Conservation (phyloP, 2,888 invertebrate genomes). For the Ariolimax columbianus region DNA sequence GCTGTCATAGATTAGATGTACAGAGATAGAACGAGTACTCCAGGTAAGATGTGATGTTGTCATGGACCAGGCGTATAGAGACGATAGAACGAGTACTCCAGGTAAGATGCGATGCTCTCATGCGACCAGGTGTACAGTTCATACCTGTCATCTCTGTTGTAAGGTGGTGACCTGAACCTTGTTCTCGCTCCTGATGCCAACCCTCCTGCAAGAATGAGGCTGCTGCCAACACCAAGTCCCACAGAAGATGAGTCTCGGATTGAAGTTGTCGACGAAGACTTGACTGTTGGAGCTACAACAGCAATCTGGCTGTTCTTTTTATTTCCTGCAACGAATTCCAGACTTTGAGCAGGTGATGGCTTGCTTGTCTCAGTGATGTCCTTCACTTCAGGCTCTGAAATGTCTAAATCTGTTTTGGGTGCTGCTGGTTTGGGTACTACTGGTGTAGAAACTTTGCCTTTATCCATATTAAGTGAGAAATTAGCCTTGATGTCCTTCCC, state of each 20-base stretch:
- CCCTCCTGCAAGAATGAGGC: conserved; percentile 27
- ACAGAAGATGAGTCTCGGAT: background rate
- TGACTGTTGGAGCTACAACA: conserved; percentile 36
- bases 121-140: too few species aligned
- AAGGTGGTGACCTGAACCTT: conserved; percentile 34
- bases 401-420: background rate
- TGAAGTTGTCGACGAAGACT: conserved; percentile 28
- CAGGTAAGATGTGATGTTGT: too few species aligned
- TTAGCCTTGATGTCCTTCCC: conserved; percentile 56
- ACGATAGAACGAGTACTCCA: too few species aligned
- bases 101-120: too few species aligned
- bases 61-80: too few species aligned
- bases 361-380: background rate
- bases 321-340: background rate
- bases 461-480: conserved; percentile 64
- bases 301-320: conserved; percentile 38
- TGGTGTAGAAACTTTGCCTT: conserved; percentile 54
- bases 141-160: conserved; percentile 43
- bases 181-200: conserved; percentile 16
- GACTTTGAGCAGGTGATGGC: background rate
- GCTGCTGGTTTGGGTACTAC: background rate
- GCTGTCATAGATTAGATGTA: too few species aligned
- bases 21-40: too few species aligned
- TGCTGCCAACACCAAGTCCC: background rate
- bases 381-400: background rate